Percentiles rank a stretch among this genome's conserved stretches.
phyloP scores from a whole-genome alignment of 2,888 invertebrate genomes.

The Sminthurinus aureus region DNA sequence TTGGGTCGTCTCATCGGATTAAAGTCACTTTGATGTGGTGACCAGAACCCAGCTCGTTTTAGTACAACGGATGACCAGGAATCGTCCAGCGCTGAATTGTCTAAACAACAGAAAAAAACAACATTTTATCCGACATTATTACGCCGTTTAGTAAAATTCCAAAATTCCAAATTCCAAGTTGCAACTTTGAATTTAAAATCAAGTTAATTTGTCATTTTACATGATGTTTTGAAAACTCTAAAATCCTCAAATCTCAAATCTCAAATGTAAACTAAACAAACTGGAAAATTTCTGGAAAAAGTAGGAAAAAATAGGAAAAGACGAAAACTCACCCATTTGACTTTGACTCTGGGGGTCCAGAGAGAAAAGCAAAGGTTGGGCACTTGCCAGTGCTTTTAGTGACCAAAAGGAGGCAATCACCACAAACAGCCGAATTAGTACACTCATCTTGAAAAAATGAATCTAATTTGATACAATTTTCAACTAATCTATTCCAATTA shows the following conservation, averaged over 20 bases:
- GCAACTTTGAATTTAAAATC: too few relatives aligned
- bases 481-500: too few relatives aligned
- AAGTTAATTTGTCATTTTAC: too few relatives aligned
- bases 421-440: background rate
- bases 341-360: conserved; percentile 2
- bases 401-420: conserved; percentile 10
- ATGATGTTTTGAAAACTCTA: too few relatives aligned
- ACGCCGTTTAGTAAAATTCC: too few relatives aligned
- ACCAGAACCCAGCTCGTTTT: conserved; percentile 55
- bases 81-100: conserved; percentile 39
- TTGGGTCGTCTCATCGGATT: conserved; percentile 57
- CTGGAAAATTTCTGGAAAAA: background rate
- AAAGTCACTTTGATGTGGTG: conserved; percentile 58
- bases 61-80: conserved; percentile 38
- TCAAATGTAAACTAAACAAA: background rate
- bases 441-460: conserved; percentile 29
- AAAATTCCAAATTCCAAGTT: too few relatives aligned
- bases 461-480: too few relatives aligned
- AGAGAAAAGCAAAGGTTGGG: background rate
- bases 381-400: background rate
- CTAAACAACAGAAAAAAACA: background rate
- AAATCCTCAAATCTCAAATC: too few relatives aligned
- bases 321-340: background rate
- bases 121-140: too few relatives aligned
- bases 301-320: too few relatives aligned